Evolutionary conservation across 2,888 invertebrate genomes (phyloP), one percentile per base, ranked within the genome.

Genomic region (Parasteatoda lunata): DNA sequence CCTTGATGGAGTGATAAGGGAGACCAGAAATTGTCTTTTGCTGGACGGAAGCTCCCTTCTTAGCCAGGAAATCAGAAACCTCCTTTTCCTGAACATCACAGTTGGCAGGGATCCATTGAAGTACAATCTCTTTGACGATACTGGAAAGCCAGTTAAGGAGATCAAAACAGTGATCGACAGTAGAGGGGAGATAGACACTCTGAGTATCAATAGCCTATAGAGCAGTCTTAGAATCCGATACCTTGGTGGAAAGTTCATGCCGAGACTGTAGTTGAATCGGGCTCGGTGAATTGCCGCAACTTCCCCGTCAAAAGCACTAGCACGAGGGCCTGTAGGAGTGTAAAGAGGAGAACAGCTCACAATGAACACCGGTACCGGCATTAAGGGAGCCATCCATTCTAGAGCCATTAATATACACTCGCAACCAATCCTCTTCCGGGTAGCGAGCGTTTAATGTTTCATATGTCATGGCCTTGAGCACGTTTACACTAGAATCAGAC

Each of bases 241-340:
- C 1, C n/a, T 1, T 72, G n/a, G 13, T 52, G 5, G 15, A 72
- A 52, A 48, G n/a, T 9, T 54, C 8, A 0, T 7, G 52, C 5
- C 5, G 72, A 54, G 52, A 8, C 5, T 51, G n/a, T 3, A 72
- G 51, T 52, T 54, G 72, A 15, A 15, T 6, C 4, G 15, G 15
- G 1, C 45, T 9, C 8, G 72, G 4, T 4, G 15, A n/a, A n/a
- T 72, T 0, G 72, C 15, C 3, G 72, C 72, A n/a, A 72, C 54
- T 72, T 72, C 52, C 51, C 72, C 54, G 7, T 72, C 52, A 72
- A 72, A 52, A 52, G 30, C 72, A 72, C n/a, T 72, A 52, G 65
- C 65, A n/a, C 6, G n/a, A n/a, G 52, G 4, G 48, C 54, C 52
- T 15, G 4, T 72, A 54, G 52, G 72, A 52, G 52, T 1, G 52